phyloP scores from a whole-genome alignment of 2,797 vertebrate genomes.

The Acrossocheilus wenchowensis region DNA sequence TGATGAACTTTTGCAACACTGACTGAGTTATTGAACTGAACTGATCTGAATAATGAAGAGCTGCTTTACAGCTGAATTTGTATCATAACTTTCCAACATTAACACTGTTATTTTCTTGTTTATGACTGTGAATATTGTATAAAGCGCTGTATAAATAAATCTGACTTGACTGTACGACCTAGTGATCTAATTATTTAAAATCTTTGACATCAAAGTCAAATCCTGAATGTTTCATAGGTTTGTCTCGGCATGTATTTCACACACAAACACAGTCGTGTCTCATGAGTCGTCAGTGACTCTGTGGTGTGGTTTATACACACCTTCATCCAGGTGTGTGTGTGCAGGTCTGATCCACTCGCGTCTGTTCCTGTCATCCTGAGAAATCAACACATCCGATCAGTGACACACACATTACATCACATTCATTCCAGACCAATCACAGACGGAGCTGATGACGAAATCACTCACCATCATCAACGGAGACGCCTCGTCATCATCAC shows the following conservation, averaged over 20 bases:
- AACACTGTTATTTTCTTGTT: no score
- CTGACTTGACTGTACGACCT: no score
- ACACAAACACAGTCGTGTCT: neutral
- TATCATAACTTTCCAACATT: no score
- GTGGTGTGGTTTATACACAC: constrained; percentile 24
- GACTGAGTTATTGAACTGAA: no score
- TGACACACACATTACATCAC: neutral
- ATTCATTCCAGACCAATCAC: neutral
- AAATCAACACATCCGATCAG: neutral
- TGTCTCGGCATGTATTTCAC: neutral
- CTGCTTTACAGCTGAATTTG: no score
- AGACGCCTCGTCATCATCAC: constrained; percentile 64
- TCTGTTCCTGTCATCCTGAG: constrained; percentile 40
- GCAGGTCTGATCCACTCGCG: constrained; percentile 15
- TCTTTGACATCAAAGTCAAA: no score
- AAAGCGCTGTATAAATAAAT: no score
- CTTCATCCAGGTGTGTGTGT: constrained; percentile 30
- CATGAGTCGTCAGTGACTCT: neutral
- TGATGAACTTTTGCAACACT: no score
- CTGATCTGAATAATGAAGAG: no score
- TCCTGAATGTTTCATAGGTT: neutral
- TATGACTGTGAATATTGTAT: neutral
- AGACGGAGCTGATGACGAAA: constrained; percentile 33
- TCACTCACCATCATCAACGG: constrained; percentile 79
- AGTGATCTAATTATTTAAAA: neutral